These are phyloP conservation scores for Fragum sueziense DNA, from an alignment of 2,888 invertebrate species.

Conservation along the genomic window DNA sequence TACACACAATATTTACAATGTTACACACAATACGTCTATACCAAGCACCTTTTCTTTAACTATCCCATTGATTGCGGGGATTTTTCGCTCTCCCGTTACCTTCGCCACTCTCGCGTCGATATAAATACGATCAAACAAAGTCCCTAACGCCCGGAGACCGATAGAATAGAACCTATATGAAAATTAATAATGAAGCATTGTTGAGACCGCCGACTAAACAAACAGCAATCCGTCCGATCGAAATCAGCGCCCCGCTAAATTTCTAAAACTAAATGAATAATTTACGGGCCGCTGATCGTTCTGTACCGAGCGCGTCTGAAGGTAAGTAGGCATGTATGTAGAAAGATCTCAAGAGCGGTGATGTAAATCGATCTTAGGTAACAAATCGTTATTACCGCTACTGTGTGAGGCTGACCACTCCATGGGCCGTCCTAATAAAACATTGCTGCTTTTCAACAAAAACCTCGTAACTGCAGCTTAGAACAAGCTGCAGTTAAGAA, in stretches of 20 bases:
- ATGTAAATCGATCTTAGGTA: conserved; percentile 12
- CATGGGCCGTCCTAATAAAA: not conserved
- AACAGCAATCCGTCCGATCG: conserved; percentile 13
- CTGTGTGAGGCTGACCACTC: not conserved
- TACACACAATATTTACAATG: not conserved
- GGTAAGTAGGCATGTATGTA: conserved; percentile 4
- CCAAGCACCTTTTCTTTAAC: not conserved
- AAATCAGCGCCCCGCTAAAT: conserved; percentile 9
- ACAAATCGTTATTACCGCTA: not conserved
- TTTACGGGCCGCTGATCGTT: conserved; percentile 1
- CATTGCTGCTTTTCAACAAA: too few species aligned
- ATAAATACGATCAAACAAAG: conserved; percentile 10
- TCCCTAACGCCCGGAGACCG: not conserved
- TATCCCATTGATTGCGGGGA: conserved; percentile 3
- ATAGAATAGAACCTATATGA: conserved; percentile 9
- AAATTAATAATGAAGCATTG: conserved; percentile 16
- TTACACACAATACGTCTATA: not conserved
- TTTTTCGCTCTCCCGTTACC: not conserved
- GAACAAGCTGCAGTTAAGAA: too few species aligned
- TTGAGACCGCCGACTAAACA: conserved; percentile 18
- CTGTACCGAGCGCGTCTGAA: not conserved
- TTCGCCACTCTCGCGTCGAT: not conserved
- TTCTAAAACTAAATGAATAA: conserved; percentile 21
- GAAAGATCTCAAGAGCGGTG: not conserved
- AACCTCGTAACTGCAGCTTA: too few species aligned